Evolutionary conservation across 2,113 vertebrate species (phyloP).

Genomic region (Macquaria australasica): DNA sequence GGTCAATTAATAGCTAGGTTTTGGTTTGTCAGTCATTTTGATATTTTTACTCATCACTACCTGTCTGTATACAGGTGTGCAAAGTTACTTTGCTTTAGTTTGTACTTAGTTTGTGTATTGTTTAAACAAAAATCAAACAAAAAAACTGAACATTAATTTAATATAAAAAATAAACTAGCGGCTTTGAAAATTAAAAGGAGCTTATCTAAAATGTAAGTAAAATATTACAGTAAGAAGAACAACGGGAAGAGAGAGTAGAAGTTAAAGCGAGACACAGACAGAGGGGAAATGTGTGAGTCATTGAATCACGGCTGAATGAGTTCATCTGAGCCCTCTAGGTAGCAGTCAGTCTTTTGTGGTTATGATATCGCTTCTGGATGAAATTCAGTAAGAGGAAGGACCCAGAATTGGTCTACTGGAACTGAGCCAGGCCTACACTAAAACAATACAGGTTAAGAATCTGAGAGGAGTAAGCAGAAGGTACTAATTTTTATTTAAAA

Average conservation of each 20-base stretch:
- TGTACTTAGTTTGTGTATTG: neutral
- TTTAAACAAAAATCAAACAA: neutral
- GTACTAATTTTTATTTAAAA: neutral
- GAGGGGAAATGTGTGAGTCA: slow-evolving; percentile 40
- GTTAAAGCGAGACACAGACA: slow-evolving; percentile 25
- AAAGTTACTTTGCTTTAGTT: neutral
- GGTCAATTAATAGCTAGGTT: no score
- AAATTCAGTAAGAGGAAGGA: slow-evolving; percentile 89
- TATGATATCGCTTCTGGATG: slow-evolving; percentile 87
- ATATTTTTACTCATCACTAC: no score
- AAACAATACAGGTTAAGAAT: slow-evolving; percentile 74
- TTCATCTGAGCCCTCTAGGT: slow-evolving; percentile 86
- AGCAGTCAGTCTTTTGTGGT: slow-evolving; percentile 88
- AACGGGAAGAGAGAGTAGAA: slow-evolving; percentile 48
- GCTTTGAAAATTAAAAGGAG: neutral
- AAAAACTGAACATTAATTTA: neutral
- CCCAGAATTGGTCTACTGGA: slow-evolving; percentile 86
- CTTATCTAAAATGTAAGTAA: neutral
- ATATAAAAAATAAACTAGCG: neutral
- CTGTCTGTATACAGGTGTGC: neutral
- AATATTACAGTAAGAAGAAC: neutral
- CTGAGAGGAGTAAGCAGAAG: slow-evolving; percentile 2
- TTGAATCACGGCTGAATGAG: slow-evolving; percentile 81
- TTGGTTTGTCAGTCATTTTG: no score
- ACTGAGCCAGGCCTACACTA: slow-evolving; percentile 76